Conservation (phyloP, 2,113 vertebrate genomes). For the Gnathonemus longibarbis region DNA sequence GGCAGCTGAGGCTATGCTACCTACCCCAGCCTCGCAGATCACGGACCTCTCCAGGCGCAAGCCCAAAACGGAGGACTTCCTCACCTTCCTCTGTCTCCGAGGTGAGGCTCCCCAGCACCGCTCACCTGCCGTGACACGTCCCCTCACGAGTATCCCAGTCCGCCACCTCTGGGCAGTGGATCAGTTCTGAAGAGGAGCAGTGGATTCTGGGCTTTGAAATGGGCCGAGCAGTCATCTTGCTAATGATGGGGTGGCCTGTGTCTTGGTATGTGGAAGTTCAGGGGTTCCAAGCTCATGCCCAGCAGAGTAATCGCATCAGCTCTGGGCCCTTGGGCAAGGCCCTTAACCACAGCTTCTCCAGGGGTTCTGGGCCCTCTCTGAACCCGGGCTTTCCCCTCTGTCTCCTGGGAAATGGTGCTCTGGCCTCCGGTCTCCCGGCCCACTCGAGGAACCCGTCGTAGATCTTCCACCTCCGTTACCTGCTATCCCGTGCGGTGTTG, state of each 20-base stretch:
- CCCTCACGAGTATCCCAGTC: background rate
- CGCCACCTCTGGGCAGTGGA: background rate
- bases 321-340: background rate
- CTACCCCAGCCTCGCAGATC: constrained; percentile 79
- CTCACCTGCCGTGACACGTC: background rate
- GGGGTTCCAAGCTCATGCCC: background rate
- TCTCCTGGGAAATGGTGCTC: background rate
- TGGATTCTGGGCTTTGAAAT: background rate
- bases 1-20: constrained; percentile 80
- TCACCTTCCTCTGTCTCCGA: constrained; percentile 98
- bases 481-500: background rate
- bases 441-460: background rate
- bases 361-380: background rate
- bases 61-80: constrained; percentile 99
- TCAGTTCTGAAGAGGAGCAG: background rate
- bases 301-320: background rate
- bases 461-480: background rate
- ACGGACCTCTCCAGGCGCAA: constrained; percentile 96
- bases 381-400: background rate
- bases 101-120: constrained; percentile 53
- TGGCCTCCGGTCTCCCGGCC: background rate
- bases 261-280: background rate
- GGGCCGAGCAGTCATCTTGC: background rate
- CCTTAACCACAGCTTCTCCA: background rate
- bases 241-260: background rate